Conservation (phyloP, 2,113 vertebrate genomes). For the Apteryx mantelli region DNA sequence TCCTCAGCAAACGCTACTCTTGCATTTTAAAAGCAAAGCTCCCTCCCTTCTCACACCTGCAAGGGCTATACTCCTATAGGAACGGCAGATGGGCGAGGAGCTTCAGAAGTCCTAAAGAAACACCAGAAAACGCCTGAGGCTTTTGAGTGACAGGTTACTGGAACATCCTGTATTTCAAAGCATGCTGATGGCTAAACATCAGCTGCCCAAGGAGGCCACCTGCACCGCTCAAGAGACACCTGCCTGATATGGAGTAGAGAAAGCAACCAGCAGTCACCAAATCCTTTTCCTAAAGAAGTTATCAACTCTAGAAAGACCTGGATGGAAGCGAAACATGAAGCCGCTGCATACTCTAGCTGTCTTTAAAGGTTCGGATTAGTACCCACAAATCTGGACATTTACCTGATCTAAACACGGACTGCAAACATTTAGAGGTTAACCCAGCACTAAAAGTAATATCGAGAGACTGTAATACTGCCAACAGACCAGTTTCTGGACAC, state of each 20-base stretch:
- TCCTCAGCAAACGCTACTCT: not conserved
- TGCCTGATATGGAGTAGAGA: not conserved
- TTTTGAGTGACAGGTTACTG: fast-evolving
- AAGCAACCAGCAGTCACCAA: not conserved
- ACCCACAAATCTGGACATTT: not conserved
- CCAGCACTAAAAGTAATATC: not conserved
- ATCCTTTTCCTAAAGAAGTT: not conserved
- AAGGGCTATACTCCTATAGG: not conserved
- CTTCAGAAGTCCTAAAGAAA: not conserved
- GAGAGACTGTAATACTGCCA: fast-evolving
- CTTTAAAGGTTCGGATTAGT: not conserved
- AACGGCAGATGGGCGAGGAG: fast-evolving
- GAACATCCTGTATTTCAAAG: fast-evolving
- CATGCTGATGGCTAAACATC: not conserved
- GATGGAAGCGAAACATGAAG: not conserved
- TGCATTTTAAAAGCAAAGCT: not conserved
- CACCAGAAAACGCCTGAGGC: not conserved
- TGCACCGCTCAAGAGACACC: fast-evolving
- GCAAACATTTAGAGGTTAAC: not conserved
- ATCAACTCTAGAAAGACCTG: not conserved
- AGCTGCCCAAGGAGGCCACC: not conserved
- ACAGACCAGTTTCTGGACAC: fast-evolving
- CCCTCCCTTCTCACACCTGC: not conserved
- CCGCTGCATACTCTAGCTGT: not conserved
- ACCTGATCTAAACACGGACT: not conserved